Conservation (phyloP, 2,888 invertebrate genomes). For the Theristus sp. region DNA sequence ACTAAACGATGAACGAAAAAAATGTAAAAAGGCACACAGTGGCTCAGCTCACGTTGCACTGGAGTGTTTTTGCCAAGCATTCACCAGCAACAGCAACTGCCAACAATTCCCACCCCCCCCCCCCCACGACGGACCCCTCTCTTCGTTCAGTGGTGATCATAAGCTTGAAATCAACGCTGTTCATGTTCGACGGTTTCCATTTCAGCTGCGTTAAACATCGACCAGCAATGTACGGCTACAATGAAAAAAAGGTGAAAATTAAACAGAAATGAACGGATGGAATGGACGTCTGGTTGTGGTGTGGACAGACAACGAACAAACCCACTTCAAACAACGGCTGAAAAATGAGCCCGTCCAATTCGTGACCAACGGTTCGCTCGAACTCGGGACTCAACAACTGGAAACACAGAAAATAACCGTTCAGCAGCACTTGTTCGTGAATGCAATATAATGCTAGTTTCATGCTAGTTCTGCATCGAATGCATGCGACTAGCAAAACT, state of each 20-base stretch:
- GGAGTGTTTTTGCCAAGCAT: too few species aligned
- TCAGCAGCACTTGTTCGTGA: too few species aligned
- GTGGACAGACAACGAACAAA: too few species aligned
- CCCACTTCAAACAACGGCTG: constrained; percentile 66
- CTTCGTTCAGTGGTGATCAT: constrained; percentile 52
- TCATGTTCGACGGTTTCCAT: constrained; percentile 85
- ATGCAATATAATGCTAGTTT: too few species aligned
- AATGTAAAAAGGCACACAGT: too few species aligned
- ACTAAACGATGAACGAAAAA: too few species aligned
- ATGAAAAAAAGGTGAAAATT: constrained; percentile 9
- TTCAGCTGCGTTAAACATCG: constrained; percentile 66
- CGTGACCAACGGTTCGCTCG: constrained; percentile 50
- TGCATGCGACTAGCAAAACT: too few species aligned
- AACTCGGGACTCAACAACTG: constrained; percentile 55
- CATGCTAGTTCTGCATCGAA: too few species aligned
- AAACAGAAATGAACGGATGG: too few species aligned
- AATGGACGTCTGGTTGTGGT: too few species aligned
- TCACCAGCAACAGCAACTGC: constrained; percentile 9
- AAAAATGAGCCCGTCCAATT: constrained; percentile 93
- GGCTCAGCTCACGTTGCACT: too few species aligned
- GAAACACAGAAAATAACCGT: constrained; percentile 6
- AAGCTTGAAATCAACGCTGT: constrained; percentile 84
- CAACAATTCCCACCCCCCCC: too few species aligned
- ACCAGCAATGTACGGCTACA: constrained; percentile 62
- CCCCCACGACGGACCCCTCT: constrained; percentile 20